phyloP scores from a whole-genome alignment of 2,113 vertebrate species.

The Semicossyphus pulcher region DNA sequence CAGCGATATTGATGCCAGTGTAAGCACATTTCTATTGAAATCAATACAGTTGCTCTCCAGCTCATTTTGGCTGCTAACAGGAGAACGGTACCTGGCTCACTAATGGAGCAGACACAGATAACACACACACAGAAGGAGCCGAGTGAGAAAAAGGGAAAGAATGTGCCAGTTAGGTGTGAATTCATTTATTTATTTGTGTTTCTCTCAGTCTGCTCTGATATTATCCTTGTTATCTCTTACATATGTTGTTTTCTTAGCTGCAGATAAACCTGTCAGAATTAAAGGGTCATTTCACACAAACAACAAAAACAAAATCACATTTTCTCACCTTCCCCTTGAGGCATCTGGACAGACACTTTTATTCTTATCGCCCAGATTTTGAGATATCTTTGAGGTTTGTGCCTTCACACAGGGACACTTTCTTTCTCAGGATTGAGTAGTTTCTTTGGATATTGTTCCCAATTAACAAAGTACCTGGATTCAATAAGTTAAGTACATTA shows the following conservation, averaged over 20 bases:
- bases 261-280: neutral
- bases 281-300: slow-evolving; percentile 9
- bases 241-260: slow-evolving; percentile 20
- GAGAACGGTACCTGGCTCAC: slow-evolving; percentile 52
- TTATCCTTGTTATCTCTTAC: slow-evolving; percentile 3
- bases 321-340: neutral
- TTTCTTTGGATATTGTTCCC: no score
- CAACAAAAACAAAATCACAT: neutral
- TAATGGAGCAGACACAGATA: slow-evolving; percentile 53
- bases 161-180: slow-evolving; percentile 23
- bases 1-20: slow-evolving; percentile 69
- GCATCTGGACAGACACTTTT: neutral
- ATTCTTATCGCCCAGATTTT: neutral
- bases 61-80: slow-evolving; percentile 67
- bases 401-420: neutral
- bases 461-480: neutral
- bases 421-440: no score
- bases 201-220: slow-evolving; percentile 5
- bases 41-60: slow-evolving; percentile 68
- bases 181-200: slow-evolving; percentile 21
- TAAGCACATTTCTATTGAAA: slow-evolving; percentile 78
- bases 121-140: slow-evolving; percentile 16
- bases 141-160: neutral
- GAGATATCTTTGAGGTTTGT: neutral
- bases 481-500: neutral